Conservation (phyloP, 2,797 vertebrate genomes). For the Thalassophryne amazonica region DNA sequence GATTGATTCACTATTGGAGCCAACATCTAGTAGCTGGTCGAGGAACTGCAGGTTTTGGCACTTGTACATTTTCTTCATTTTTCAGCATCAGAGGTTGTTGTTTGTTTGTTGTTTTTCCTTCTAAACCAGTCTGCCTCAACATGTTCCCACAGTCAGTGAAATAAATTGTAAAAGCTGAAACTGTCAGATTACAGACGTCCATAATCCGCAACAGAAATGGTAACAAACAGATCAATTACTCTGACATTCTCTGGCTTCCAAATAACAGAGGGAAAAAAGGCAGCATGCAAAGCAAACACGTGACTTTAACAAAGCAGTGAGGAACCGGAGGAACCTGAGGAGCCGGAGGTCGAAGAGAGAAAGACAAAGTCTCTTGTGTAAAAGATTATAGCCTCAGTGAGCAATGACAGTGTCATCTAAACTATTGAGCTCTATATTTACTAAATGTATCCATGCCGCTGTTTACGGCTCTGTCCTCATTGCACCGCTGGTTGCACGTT, state of each 20-base stretch:
- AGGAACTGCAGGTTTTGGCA: too few species aligned
- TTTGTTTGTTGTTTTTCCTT: too few species aligned
- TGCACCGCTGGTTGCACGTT: conserved; percentile 27
- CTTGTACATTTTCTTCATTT: too few species aligned
- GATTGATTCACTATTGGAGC: too few species aligned
- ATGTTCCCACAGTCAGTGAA: too few species aligned
- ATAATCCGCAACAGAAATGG: conserved; percentile 36
- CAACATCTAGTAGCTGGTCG: too few species aligned
- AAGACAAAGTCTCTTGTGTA: too few species aligned
- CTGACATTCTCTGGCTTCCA: conserved; percentile 23
- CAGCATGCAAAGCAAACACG: conserved; percentile 18
- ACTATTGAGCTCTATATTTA: conserved; percentile 40
- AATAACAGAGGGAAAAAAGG: conserved; percentile 41
- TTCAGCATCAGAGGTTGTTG: too few species aligned
- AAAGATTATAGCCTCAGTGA: conserved; percentile 42
- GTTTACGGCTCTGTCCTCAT: conserved; percentile 42
- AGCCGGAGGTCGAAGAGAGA: too few species aligned
- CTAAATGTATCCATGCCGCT: conserved; percentile 31
- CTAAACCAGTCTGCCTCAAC: too few species aligned
- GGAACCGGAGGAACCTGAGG: too few species aligned
- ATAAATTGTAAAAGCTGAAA: conserved; percentile 29
- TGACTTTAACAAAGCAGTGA: conserved; percentile 26
- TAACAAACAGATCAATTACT: conserved; percentile 23
- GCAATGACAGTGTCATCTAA: conserved; percentile 57
- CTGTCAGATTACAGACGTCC: conserved; percentile 14